Conservation (phyloP, 1,140 invertebrate genomes). For the Bombus huntii region DNA sequence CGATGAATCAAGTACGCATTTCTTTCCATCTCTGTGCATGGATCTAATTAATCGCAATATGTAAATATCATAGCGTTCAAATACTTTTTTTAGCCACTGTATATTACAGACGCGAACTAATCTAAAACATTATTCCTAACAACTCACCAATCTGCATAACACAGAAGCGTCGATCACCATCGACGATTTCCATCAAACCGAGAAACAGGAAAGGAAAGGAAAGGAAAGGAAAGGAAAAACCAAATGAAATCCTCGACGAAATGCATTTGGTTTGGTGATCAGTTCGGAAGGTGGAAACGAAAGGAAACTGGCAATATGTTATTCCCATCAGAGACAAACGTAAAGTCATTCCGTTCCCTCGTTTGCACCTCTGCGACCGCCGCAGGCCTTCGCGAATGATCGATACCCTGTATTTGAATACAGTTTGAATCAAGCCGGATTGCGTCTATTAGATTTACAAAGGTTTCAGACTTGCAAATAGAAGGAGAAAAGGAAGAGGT, state of each 20-base stretch:
- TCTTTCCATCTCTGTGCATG: too few species aligned
- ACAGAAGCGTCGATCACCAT: not conserved
- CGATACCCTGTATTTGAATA: constrained; percentile 20
- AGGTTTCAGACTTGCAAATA: constrained; percentile 55
- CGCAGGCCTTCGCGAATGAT: not conserved
- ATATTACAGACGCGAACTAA: not conserved
- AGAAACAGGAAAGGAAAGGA: not conserved
- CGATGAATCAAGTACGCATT: too few species aligned
- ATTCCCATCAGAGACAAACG: not conserved
- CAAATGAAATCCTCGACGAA: not conserved
- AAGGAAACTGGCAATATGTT: not conserved
- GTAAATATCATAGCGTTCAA: too few species aligned
- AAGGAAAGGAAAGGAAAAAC: not conserved
- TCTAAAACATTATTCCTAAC: not conserved
- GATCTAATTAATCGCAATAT: too few species aligned
- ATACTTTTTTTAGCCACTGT: too few species aligned
- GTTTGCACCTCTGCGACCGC: not conserved
- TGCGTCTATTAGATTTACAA: constrained; percentile 42
- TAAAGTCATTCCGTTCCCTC: not conserved
- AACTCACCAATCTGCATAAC: not conserved
- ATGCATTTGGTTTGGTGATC: not conserved
- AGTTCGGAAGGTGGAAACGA: not conserved
- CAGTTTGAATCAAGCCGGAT: constrained; percentile 14
- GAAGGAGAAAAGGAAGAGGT: not conserved
- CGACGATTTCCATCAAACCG: not conserved